Base-by-base conservation (phyloP, 2,113 vertebrate genomes). In the Elanus axillaris region DNA sequence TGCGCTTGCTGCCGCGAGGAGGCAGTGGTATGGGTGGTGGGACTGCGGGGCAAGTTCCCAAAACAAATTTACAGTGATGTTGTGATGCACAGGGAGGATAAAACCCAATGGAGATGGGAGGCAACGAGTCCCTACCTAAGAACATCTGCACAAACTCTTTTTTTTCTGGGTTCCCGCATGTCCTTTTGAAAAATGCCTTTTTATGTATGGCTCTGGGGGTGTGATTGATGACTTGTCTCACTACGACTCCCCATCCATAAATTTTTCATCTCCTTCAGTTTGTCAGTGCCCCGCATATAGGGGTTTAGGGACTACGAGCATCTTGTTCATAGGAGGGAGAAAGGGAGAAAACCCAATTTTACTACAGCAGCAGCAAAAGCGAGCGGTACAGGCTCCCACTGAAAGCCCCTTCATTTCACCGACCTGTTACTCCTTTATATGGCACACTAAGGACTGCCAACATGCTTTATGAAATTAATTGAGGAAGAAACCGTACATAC, bases 391-490 rank as follows among this genome's bases (percentile, higher is more conserved):
- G 87, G 36, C 29, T 89, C 32, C 8, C 2, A 0, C 14, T 67
- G 90, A 53, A 95, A 93, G 50, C 27, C 45, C 42, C 74, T 78
- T 93, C 62, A 29, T 88, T 82, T 76, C 85, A 73, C 71, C 0
- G 0, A 79, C 31, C 73, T 62, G 42, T 94, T 91, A 53, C 48
- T 94, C 42, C 66, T 92, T 78, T 53, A n/a, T 64, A 88, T 9
- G 29, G 25, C 81, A 68, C 88, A 42, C 85, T 56, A 82, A 93
- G 87, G 87, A 63, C 80, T 45, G 63, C 71, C 71, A 88, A 31
- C 67, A 25, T 53, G 48, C 55, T 79, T 85, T 68, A 92, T n/a
- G 78, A 86, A 93, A 88, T 94, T 87, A 93, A 69, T 85, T 50
- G 66, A 74, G 75, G 59, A 73, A 88, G 58, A 86, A 96, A 48